A percentile compares a stretch with the other conserved stretches of the same genome.
These are phyloP conservation scores for Taenioides sp. DNA, from an alignment of 2,797 vertebrate species.

Conservation along the genomic window DNA sequence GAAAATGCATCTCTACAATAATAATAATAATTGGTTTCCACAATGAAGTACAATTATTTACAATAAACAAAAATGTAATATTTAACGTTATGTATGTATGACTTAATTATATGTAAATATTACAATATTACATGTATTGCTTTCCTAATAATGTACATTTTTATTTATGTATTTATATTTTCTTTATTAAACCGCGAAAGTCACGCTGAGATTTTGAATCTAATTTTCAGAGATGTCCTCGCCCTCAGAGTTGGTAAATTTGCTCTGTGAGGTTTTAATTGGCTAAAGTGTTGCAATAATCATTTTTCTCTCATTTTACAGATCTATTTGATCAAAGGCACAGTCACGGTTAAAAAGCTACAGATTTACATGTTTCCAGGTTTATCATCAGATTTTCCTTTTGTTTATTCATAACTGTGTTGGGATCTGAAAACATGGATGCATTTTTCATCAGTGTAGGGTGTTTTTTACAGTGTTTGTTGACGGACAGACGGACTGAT, in stretches of 20 bases:
- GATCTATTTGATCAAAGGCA: neutral
- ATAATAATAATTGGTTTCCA: neutral
- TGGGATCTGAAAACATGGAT: conserved; percentile 16
- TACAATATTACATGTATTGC: neutral
- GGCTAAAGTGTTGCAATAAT: neutral
- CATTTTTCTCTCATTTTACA: neutral
- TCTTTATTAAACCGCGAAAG: too few species aligned
- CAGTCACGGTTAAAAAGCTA: neutral
- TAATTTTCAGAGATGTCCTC: too few species aligned
- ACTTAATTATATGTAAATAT: neutral
- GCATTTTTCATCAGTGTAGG: conserved; percentile 1
- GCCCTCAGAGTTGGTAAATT: neutral
- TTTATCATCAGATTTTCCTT: neutral
- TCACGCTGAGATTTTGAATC: too few species aligned
- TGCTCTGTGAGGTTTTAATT: neutral
- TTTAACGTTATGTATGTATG: too few species aligned
- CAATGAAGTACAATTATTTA: too few species aligned
- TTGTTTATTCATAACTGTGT: neutral
- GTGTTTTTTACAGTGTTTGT: conserved; percentile 4
- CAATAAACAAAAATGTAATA: too few species aligned
- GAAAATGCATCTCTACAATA: neutral
- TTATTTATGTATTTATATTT: too few species aligned
- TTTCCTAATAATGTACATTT: neutral
- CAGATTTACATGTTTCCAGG: neutral
- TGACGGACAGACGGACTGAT: conserved; percentile 5